Conservation (phyloP, 35 echinoderm and acorn worm genomes). For the Acanthaster planci region DNA sequence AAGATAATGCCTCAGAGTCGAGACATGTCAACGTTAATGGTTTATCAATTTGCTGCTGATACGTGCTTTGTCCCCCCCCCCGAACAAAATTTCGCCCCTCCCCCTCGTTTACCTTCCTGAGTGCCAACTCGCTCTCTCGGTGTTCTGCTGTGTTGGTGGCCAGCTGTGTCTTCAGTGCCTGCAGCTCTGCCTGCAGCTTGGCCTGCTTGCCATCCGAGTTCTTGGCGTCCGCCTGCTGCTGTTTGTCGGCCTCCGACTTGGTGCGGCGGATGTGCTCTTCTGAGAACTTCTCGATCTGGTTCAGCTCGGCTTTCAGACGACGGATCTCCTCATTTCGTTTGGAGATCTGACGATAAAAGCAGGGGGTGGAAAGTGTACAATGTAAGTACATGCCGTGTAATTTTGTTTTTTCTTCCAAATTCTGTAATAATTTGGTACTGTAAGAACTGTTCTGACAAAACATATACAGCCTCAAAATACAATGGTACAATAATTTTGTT, state of each 20-base stretch:
- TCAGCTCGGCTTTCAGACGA: slow-evolving; percentile 83
- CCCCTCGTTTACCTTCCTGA: slow-evolving; percentile 82
- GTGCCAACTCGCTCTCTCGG: slow-evolving; percentile 85
- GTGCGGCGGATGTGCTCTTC: slow-evolving; percentile 96
- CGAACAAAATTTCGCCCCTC: too few species aligned
- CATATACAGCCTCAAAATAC: too few species aligned
- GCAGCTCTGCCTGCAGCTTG: slow-evolving; percentile 76
- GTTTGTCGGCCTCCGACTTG: slow-evolving; percentile 89
- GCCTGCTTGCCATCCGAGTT: slow-evolving; percentile 96
- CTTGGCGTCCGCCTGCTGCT: slow-evolving; percentile 91
- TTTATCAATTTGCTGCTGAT: too few species aligned
- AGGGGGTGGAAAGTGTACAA: not conserved
- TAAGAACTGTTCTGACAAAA: too few species aligned
- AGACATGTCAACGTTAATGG: too few species aligned
- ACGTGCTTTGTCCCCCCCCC: not conserved
- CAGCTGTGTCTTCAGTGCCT: slow-evolving; percentile 76
- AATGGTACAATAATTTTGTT: too few species aligned
- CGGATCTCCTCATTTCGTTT: slow-evolving; percentile 96
- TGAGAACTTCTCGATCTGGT: slow-evolving; percentile 98
- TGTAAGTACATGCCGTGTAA: too few species aligned
- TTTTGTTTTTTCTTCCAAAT: too few species aligned
- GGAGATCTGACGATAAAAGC: slow-evolving; percentile 70
- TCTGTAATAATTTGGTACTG: too few species aligned
- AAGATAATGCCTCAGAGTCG: too few species aligned
- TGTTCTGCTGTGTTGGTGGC: slow-evolving; percentile 90